These are phyloP conservation scores for Anoplopoma fimbria DNA, from an alignment of 2,113 vertebrate species.

Conservation along the genomic window DNA sequence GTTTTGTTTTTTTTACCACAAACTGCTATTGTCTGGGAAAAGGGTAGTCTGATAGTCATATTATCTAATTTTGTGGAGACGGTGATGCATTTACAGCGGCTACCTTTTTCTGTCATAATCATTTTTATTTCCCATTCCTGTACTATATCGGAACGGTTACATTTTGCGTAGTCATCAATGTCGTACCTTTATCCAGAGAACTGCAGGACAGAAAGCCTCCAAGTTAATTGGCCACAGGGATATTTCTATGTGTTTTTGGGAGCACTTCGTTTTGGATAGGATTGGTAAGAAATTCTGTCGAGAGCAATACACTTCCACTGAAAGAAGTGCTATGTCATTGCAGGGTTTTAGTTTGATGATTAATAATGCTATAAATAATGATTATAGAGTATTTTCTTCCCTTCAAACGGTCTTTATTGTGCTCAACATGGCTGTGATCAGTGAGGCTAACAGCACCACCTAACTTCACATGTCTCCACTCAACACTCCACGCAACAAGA, in stretches of 20 bases:
- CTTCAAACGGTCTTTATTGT: conserved; percentile 15
- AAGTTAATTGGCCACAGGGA: not conserved
- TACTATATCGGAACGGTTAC: not conserved
- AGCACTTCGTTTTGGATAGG: conserved; percentile 23
- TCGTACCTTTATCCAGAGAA: conserved; percentile 13
- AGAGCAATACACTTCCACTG: conserved; percentile 14
- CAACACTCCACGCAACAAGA: not conserved
- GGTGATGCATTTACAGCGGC: conserved; percentile 35
- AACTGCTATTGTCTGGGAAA: conserved; percentile 10
- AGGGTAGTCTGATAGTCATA: not conserved
- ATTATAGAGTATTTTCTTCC: not conserved
- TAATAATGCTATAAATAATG: conserved; percentile 3
- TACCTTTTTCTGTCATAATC: conserved; percentile 30
- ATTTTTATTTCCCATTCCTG: conserved; percentile 18
- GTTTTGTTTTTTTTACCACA: conserved; percentile 36
- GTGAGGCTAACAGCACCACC: not conserved
- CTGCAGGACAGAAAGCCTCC: conserved; percentile 8
- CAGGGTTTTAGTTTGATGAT: conserved; percentile 11
- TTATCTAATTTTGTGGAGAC: conserved; percentile 5
- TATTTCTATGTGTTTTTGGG: conserved; percentile 20
- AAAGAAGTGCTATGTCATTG: not conserved
- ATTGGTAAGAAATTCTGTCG: conserved; percentile 3
- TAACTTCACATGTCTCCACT: not conserved
- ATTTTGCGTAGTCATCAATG: conserved; percentile 5
- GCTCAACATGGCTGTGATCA: not conserved